These are phyloP conservation scores for Salvelinus namaycush DNA, from an alignment of 2,113 vertebrate species.

Conservation along the genomic window DNA sequence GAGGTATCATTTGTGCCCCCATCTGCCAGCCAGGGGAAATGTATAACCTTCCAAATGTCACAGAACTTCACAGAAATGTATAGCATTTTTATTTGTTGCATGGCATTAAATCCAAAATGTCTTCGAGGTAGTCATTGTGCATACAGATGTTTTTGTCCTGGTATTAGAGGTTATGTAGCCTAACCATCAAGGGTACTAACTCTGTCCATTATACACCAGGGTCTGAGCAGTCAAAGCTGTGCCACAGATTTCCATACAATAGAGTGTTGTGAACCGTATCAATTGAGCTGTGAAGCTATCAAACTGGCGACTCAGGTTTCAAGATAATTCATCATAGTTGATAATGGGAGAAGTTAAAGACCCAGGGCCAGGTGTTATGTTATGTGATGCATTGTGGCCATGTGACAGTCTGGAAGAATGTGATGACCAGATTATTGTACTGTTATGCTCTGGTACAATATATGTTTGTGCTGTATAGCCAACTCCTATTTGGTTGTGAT, in stretches of 20 bases:
- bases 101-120: slow-evolving; percentile 37
- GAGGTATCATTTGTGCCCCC: slow-evolving; percentile 27
- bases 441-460: too few relatives aligned
- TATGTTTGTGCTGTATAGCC: slow-evolving; percentile 8
- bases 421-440: slow-evolving; percentile 47
- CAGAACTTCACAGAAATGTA: slow-evolving; percentile 29
- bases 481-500: background rate
- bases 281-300: slow-evolving; percentile 42
- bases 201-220: slow-evolving; percentile 14
- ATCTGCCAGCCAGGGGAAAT: slow-evolving; percentile 16
- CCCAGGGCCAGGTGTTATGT: slow-evolving; percentile 47
- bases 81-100: slow-evolving; percentile 28
- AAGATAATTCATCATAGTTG: slow-evolving; percentile 58
- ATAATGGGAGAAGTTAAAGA: slow-evolving; percentile 51
- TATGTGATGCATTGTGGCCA: slow-evolving; percentile 4
- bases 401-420: background rate
- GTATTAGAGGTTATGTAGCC: slow-evolving; percentile 40
- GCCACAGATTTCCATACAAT: slow-evolving; percentile 56
- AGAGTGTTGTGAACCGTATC: slow-evolving; percentile 47
- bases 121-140: slow-evolving; percentile 45
- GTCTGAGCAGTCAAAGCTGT: slow-evolving; percentile 38
- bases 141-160: slow-evolving; percentile 35
- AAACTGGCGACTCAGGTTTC: slow-evolving; percentile 42
- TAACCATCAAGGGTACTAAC: background rate
- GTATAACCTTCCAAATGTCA: slow-evolving; percentile 44